These are phyloP conservation scores for Micromys minutus DNA, from an alignment of 2,113 vertebrate species.

Conservation along the genomic window DNA sequence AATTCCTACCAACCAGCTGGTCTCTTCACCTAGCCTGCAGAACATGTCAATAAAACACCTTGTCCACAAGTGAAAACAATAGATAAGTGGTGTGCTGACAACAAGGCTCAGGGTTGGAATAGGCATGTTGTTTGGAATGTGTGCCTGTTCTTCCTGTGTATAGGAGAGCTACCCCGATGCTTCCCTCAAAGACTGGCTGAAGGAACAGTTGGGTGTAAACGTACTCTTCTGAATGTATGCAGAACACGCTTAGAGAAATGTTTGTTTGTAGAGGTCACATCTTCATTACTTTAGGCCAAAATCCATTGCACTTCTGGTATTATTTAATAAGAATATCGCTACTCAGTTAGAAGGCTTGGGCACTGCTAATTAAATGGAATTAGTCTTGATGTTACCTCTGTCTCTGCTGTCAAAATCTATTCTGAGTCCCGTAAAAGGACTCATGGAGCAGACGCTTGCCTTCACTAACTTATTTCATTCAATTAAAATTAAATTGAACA, in stretches of 20 bases:
- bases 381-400: conserved; percentile 42
- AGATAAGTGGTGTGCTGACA: neutral
- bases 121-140: neutral
- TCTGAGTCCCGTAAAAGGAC: conserved; percentile 47
- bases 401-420: conserved; percentile 69
- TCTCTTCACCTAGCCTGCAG: neutral
- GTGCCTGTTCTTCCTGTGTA: neutral
- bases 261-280: conserved; percentile 66
- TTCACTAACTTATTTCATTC: conserved; percentile 57
- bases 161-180: neutral
- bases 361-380: conserved; percentile 68
- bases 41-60: neutral
- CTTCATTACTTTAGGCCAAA: conserved; percentile 70
- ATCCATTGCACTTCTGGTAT: conserved; percentile 64
- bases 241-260: conserved; percentile 35
- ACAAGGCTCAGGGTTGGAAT: neutral
- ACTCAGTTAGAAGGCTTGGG: conserved; percentile 58
- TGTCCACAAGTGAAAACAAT: conserved; percentile 1
- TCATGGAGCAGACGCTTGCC: conserved; percentile 54
- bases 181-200: neutral
- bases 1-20: neutral
- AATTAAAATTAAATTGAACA: conserved; percentile 70
- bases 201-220: conserved; percentile 22
- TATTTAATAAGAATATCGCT: conserved; percentile 76
- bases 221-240: neutral